Base-by-base conservation (phyloP, 2,888 invertebrate genomes). In the Eucriotettix oculatus region DNA sequence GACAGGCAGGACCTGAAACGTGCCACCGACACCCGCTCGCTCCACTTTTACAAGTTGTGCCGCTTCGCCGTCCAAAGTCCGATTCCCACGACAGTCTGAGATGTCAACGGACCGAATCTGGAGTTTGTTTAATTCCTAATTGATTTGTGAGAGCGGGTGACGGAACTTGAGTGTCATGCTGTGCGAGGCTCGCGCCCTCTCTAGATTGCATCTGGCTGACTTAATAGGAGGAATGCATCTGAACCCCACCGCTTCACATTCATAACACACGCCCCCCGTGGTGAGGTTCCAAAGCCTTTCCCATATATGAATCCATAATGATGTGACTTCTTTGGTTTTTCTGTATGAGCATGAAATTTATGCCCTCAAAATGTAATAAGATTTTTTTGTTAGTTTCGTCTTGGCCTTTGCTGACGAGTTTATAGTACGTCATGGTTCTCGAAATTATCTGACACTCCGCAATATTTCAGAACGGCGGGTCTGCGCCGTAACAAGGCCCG, bases 231-330 rank as follows among this genome's bases (percentile, higher is more conserved):
- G 29, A 29, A 29, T 29, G 29, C 29, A 29, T 29, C 29, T 29
- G 29, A 29, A 29, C 29, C 54, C n/a, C 58, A 16, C 44, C 17
- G 40, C 57, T 59, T 55, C 61, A 58, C 61, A 61, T 61, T 59
- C 61, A 59, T 59, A 62, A 57, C 57, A 59, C 56, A 60, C 59
- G 59, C 61, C 61, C 61, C 61, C 60, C 53, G 59, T 53, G 44
- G 61, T 41, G 62, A 12, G 40, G 11, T 10, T 29, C 43, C 55
- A 41, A 17, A 29, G 42, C 10, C 52, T 14, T 42, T 59, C 58
- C 59, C 62, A 63, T 62, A 63, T 60, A 63, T 63, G 63, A 63
- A 63, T 63, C 56, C 57, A 29, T 63, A 63, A 63, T 61, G 60
- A 61, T 56, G 58, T 52, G 58, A 61, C 59, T 60, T 61, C 61